A percentile compares a stretch with the other conserved stretches of the same genome.
Evolutionary conservation across 2,888 invertebrate species (phyloP).

Genomic region (Mesochorus sp.): DNA sequence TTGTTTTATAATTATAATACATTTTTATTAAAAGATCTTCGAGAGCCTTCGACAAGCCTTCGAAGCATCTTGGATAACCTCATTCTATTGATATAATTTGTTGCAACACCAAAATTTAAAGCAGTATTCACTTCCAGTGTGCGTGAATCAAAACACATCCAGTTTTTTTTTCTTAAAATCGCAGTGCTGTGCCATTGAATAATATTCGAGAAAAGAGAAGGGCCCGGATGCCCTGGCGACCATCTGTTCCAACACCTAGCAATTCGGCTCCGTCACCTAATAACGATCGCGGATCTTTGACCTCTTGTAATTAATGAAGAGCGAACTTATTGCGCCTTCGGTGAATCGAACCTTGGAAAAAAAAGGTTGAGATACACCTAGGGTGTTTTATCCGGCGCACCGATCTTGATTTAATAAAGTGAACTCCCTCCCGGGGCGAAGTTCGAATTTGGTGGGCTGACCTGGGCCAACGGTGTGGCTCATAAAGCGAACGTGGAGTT

Average conservation of each 20-base stretch:
- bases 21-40: too few relatives aligned
- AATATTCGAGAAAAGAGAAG: background rate
- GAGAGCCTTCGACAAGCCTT: too few relatives aligned
- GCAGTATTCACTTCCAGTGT: too few relatives aligned
- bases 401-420: slow-evolving; percentile 58
- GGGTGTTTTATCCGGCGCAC: slow-evolving; percentile 43
- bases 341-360: slow-evolving; percentile 3
- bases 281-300: slow-evolving; percentile 16
- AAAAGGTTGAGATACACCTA: slow-evolving; percentile 44
- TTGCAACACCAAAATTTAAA: too few relatives aligned
- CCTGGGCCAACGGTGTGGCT: slow-evolving; percentile 62
- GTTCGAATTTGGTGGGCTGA: slow-evolving; percentile 49
- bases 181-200: too few relatives aligned
- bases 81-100: too few relatives aligned
- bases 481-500: slow-evolving; percentile 33
- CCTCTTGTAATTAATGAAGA: slow-evolving; percentile 45
- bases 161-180: too few relatives aligned
- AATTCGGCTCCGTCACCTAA: slow-evolving; percentile 7
- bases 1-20: too few relatives aligned
- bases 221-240: background rate
- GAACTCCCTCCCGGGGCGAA: background rate
- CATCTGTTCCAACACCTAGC: slow-evolving; percentile 39
- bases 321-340: background rate
- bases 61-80: too few relatives aligned
- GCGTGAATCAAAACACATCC: too few relatives aligned